Conservation (phyloP, 2,113 vertebrate species). For the Ictidomys tridecemlineatus region DNA sequence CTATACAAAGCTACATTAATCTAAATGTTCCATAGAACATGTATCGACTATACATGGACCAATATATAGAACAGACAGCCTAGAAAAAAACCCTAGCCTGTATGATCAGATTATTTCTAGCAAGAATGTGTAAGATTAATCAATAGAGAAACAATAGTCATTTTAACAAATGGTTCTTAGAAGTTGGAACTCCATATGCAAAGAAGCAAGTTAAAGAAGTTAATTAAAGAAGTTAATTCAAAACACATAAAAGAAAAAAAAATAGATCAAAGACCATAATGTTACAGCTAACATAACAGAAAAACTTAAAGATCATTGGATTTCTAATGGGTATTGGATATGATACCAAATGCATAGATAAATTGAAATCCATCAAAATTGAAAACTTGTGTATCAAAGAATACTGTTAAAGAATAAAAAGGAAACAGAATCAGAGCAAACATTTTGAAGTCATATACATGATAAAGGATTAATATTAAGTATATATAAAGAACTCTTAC, state of each 20-base stretch:
- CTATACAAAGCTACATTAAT: neutral
- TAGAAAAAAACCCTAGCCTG: neutral
- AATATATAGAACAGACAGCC: neutral
- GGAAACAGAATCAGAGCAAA: neutral
- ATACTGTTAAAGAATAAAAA: neutral
- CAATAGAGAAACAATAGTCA: neutral
- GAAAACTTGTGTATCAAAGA: neutral
- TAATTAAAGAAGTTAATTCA: neutral
- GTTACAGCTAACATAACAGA: neutral
- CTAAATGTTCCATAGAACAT: neutral
- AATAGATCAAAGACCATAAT: neutral
- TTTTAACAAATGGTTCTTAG: neutral
- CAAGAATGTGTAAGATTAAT: neutral
- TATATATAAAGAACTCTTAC: neutral
- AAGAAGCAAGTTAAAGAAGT: neutral
- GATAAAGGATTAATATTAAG: neutral
- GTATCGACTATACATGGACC: neutral
- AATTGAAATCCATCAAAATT: neutral
- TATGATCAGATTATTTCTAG: neutral
- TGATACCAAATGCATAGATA: neutral
- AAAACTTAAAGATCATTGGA: neutral
- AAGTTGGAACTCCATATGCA: neutral
- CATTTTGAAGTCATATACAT: neutral
- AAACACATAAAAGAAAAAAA: neutral
- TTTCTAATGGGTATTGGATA: neutral